Evolutionary conservation across 2,797 vertebrate species (phyloP).

Genomic region (Sibirionetta formosa): DNA sequence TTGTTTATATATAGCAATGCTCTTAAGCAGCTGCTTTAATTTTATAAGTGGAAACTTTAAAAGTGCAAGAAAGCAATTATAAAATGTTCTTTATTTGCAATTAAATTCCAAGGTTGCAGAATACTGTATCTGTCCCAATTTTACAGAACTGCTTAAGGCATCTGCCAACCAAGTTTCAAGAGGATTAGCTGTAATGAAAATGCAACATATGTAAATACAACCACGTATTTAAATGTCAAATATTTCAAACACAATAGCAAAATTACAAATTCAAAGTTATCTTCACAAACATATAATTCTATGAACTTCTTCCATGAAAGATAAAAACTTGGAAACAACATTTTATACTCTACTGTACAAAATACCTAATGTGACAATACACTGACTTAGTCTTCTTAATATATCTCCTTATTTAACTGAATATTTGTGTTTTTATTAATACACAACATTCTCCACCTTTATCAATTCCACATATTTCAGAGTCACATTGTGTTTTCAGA

Average conservation of each 20-base stretch:
- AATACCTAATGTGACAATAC: background rate
- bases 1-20: background rate
- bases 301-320: background rate
- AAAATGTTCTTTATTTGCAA: slow-evolving; percentile 32
- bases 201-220: slow-evolving; percentile 78
- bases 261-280: slow-evolving; percentile 54
- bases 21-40: background rate
- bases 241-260: slow-evolving; percentile 67
- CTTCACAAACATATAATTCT: slow-evolving; percentile 30
- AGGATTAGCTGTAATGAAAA: slow-evolving; percentile 77
- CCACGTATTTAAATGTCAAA: slow-evolving; percentile 54
- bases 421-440: background rate
- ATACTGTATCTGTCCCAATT: slow-evolving; percentile 64
- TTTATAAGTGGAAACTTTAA: background rate
- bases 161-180: slow-evolving; percentile 76
- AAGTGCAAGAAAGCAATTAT: slow-evolving; percentile 1
- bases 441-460: background rate
- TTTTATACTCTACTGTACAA: background rate
- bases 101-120: slow-evolving; percentile 46
- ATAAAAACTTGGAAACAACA: background rate
- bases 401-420: background rate
- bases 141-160: slow-evolving; percentile 72
- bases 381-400: background rate
- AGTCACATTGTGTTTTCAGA: background rate
- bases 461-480: background rate